Evolutionary conservation across 2,113 vertebrate genomes (phyloP), one percentile per base, ranked within the genome.

Genomic region (Tor tambroides): DNA sequence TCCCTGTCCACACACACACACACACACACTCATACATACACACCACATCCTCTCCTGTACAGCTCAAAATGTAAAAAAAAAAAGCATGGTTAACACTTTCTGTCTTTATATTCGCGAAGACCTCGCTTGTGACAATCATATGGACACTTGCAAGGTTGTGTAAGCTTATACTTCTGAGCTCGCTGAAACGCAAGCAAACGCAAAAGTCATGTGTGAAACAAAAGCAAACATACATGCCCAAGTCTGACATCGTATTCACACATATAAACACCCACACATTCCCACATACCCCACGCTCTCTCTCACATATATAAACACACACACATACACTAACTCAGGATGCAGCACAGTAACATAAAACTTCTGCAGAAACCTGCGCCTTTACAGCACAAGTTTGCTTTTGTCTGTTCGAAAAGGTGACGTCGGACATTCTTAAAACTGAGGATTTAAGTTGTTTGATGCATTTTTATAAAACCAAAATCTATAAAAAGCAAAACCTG

Each of bases 41-140:
- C 80, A 88, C 84, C 89, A 89, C 89, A 89, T 89, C 89, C 89
- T 89, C 89, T 80, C 56, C 59, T 80, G 77, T n/a, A 87, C 28
- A 79, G 86, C 38, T 87, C 43, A 87, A 43, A 87, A 72, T 67
- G 69, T 80, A 49, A 85, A 15, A 3, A 81, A 3, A 81, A 86
- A 85, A 85, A 74, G 26, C 14, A 23, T 65, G 79, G 83, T 89
- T 85, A 79, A 83, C 84, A 87, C 86, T 54, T 83, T 89, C 23
- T 83, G 72, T 43, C 86, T 89, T 67, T 89, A 80, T 87, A 67
- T 85, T 77, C 56, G n/a, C 28, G 8, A 83, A 69, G 43, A 67
- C 41, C 32, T 35, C 17, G 21, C 43, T 87, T 83, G 79, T 79
- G 79, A 86, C 30, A 85, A 85, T 75, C 59, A 49, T 21, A 21